A percentile compares a stretch with the other conserved stretches of the same genome.
These are phyloP conservation scores for Phalacrocorax carbo DNA, from an alignment of 2,113 vertebrate genomes.

Conservation along the genomic window DNA sequence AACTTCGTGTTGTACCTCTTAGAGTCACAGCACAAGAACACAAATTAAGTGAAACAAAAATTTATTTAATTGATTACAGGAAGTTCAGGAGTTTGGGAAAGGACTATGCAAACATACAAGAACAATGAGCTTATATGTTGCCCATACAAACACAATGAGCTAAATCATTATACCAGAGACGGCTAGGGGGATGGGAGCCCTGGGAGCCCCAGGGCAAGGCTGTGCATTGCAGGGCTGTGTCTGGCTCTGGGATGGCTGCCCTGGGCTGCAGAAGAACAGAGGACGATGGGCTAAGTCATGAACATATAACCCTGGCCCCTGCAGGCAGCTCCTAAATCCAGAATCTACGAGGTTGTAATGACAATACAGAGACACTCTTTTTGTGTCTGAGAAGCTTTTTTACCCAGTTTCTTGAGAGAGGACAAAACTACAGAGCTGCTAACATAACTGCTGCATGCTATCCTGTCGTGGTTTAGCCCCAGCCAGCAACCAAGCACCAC, in stretches of 20 bases:
- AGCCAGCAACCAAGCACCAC: too few relatives aligned
- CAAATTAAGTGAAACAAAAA: conserved; percentile 22
- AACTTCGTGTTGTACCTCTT: neutral
- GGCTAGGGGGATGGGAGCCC: neutral
- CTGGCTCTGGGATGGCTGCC: neutral
- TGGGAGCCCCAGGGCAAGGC: neutral
- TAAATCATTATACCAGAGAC: neutral
- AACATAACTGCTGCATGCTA: neutral
- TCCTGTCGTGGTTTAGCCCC: too few relatives aligned
- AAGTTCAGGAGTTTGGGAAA: conserved; percentile 32
- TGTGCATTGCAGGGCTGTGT: neutral
- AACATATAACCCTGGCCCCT: fast-evolving
- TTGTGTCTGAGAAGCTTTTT: neutral
- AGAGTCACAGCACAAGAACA: neutral
- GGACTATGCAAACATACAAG: conserved; percentile 20
- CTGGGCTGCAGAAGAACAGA: neutral
- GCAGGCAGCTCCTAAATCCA: neutral
- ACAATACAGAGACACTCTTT: neutral
- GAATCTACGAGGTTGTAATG: neutral
- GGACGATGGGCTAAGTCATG: neutral
- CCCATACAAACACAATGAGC: conserved; percentile 25
- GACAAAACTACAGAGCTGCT: neutral
- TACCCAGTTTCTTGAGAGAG: neutral
- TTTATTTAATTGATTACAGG: conserved; percentile 47
- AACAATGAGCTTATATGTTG: conserved; percentile 41